Base-by-base conservation (phyloP, 2,888 invertebrate species). In the Erebia epiphron region DNA sequence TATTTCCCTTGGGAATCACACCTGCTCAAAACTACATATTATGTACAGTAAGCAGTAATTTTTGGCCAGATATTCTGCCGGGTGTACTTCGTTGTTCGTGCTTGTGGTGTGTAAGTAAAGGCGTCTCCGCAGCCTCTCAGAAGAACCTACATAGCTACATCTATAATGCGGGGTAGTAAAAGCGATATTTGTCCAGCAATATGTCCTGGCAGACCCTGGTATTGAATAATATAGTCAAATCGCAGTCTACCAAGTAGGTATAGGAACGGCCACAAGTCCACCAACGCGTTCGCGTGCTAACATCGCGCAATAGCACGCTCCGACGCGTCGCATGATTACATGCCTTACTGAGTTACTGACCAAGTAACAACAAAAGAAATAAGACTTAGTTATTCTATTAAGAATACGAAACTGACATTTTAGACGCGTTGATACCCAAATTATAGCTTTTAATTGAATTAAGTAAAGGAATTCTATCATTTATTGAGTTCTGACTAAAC, bases 271-370 rank as follows among this genome's bases (percentile, higher is more conserved):
- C 54, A 54, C 54, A 63, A 61, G 66, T 43, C 58, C 66, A 64
- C 79, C 21, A 83, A 79, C 58, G 67, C 79, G 77, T 79, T 86
- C 83, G 85, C 86, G 83, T 86, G 86, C 82, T 76, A 82, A 82
- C 82, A 80, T 80, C 79, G 81, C 81, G 80, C 83, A 83, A 86
- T 80, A 79, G 80, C 82, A 86, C 86, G 89, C 80, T 86, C 78
- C 81, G 80, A 80, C 84, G 84, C 84, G 80, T 83, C 83, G 85
- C 85, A 84, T 87, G 85, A 90, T 90, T 87, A 87, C 83, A 87
- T 83, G 88, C 81, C 84, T 87, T 83, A 85, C 83, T 90, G 84
- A 86, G 84, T 87, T 83, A 85, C 83, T 90, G 84, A 86, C 89
- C 87, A 85, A 88, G 86, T 86, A 86, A 87, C 82, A 81, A 84